Evolutionary conservation across 2,113 vertebrate genomes (phyloP).

Genomic region (Heloderma charlesbogerti): DNA sequence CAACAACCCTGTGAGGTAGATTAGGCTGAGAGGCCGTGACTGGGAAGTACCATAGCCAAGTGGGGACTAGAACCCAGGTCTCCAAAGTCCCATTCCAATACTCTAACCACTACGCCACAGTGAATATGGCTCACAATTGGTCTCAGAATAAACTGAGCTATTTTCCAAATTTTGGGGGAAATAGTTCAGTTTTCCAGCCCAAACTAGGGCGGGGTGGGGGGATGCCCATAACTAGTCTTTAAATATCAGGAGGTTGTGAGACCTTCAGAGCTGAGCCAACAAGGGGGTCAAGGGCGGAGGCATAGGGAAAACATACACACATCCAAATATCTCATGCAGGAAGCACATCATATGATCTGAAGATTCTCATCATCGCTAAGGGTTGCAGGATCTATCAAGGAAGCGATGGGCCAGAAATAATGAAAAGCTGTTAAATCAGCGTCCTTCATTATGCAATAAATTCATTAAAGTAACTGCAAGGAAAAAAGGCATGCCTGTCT

Average conservation of each 20-base stretch:
- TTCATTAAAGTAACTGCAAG: slow-evolving; percentile 61
- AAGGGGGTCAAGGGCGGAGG: too few relatives aligned
- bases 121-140: not conserved
- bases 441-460: slow-evolving; percentile 72
- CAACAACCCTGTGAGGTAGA: too few relatives aligned
- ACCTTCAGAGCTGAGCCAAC: not conserved
- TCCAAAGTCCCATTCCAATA: too few relatives aligned
- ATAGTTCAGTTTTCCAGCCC: not conserved
- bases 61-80: too few relatives aligned
- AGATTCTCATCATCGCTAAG: slow-evolving; percentile 69
- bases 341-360: slow-evolving; percentile 24
- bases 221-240: too few relatives aligned
- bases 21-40: too few relatives aligned
- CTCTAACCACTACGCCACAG: too few relatives aligned
- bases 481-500: slow-evolving; percentile 56
- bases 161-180: not conserved
- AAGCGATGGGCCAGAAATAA: slow-evolving; percentile 72
- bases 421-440: slow-evolving; percentile 76
- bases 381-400: slow-evolving; percentile 71
- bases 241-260: not conserved
- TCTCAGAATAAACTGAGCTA: not conserved
- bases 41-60: too few relatives aligned
- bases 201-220: not conserved
- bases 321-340: too few relatives aligned
- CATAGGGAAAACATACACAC: too few relatives aligned